A percentile compares a stretch with the other conserved stretches of the same genome.
Conservation (phyloP, 2,888 invertebrate species). For the Eueremaeus valkanovi region DNA sequence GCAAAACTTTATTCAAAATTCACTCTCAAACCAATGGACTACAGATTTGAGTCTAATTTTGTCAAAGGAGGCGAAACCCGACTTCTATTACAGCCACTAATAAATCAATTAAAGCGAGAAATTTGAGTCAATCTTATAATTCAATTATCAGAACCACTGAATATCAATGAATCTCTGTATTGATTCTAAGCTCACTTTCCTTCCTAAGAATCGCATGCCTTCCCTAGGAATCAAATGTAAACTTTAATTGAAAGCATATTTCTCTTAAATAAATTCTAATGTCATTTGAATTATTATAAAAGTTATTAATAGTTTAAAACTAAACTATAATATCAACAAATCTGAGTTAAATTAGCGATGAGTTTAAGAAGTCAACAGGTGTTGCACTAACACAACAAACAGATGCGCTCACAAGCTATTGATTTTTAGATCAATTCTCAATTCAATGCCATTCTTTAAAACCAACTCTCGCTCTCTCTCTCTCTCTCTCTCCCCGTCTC, state of each 20-base stretch:
- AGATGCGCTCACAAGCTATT: slow-evolving; percentile 23
- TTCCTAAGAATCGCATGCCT: background rate
- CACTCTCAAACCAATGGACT: background rate
- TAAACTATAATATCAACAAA: slow-evolving; percentile 10
- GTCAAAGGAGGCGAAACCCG: slow-evolving; percentile 8
- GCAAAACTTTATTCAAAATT: no score
- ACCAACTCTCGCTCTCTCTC: slow-evolving; percentile 12
- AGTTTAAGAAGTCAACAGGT: slow-evolving; percentile 24
- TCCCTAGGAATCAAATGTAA: background rate
- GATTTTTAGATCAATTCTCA: slow-evolving; percentile 18
- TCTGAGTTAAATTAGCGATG: background rate
- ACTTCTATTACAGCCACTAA: background rate
- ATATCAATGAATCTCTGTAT: no score
- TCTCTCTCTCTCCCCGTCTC: slow-evolving; percentile 28
- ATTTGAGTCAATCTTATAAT: background rate
- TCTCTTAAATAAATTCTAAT: background rate
- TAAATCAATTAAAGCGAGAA: slow-evolving; percentile 26
- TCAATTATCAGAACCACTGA: background rate
- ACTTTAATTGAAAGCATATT: background rate
- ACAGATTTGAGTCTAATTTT: slow-evolving; percentile 9
- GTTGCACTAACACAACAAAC: slow-evolving; percentile 18
- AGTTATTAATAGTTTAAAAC: no score
- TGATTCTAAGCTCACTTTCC: background rate
- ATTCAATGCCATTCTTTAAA: slow-evolving; percentile 12
- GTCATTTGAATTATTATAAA: background rate